Evolutionary conservation across 2,888 invertebrate genomes (phyloP), one percentile per base, ranked within the genome.

Genomic region (Amorpha juglandis): DNA sequence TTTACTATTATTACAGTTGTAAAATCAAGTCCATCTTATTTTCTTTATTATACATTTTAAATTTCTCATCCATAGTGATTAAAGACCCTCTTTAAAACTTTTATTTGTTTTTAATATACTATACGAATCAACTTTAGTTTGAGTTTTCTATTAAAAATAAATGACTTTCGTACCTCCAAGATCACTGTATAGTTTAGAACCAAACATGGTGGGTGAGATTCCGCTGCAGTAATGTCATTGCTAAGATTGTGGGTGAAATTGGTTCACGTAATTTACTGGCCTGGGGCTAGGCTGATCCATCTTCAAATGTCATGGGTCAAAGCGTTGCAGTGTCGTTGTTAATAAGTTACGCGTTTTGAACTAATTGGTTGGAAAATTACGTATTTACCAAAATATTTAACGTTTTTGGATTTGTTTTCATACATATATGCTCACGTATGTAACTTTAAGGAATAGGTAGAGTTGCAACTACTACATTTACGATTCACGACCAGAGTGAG

Each of bases 181-280:
- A 68, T 14, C 62, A 58, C 67, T 71, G 62, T 70, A 78, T 77
- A 83, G 77, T 84, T 84, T 81, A 77, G 78, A 82, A 74, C 76
- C 75, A 77, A 84, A 83, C 79, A 79, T 78, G 75, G 81, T 78
- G 83, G 84, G 82, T 78, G 82, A 84, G 82, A 90, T 87, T 86
- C 86, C 87, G 74, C 74, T 83, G 86, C 84, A 86, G 81, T 89
- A 89, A 89, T 89, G 86, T 86, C 86, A 82, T 89, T 88, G 85
- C 88, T 82, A 86, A 88, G 88, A 87, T 89, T 88, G 86, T 84
- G 85, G 86, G 83, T 81, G 81, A 86, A 90, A 92, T 92, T 91
- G 89, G 88, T 91, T 86, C 81, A 86, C 83, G 87, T 89, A 89
- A 92, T 91, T 92, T 91, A 88, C 82, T 77, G 79, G 76, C 75